Evolutionary conservation across 2,888 invertebrate genomes (phyloP).

Genomic region (Heterodera filipjevi): DNA sequence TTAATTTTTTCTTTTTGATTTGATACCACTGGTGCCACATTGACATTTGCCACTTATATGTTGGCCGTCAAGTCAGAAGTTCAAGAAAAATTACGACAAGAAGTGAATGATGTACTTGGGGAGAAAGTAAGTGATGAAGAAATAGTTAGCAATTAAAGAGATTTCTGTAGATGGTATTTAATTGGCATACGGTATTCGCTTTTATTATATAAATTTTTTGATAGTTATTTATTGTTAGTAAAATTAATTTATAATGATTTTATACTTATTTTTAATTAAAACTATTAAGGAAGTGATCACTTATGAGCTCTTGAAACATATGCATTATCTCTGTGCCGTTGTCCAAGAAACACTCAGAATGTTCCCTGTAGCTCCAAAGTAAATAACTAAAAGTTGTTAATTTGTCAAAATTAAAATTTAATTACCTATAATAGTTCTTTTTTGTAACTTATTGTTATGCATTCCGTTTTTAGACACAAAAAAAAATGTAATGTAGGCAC

Average conservation of each 20-base stretch:
- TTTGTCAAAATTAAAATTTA: no score
- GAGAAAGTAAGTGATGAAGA: conserved; percentile 22
- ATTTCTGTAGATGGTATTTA: no score
- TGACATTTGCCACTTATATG: conserved; percentile 30
- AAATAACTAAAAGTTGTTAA: no score
- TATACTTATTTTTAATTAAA: not conserved
- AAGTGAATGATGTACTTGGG: conserved; percentile 30
- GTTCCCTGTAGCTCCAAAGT: conserved; percentile 50
- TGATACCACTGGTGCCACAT: conserved; percentile 26
- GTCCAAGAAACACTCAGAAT: conserved; percentile 57
- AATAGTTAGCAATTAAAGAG: no score
- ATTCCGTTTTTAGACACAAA: no score
- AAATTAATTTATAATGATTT: not conserved
- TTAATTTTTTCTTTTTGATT: no score
- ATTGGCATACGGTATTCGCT: no score
- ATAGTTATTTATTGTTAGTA: not conserved
- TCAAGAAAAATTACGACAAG: conserved; percentile 21
- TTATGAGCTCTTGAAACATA: conserved; percentile 16
- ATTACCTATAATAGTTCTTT: no score
- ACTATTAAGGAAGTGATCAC: conserved; percentile 8
- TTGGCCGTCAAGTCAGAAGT: conserved; percentile 22
- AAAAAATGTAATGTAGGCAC: no score
- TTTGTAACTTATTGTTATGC: no score
- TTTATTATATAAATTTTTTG: no score
- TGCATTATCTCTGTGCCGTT: conserved; percentile 56